These are phyloP conservation scores for Melanaphis sacchari DNA, from an alignment of 1,140 invertebrate species.

Conservation along the genomic window DNA sequence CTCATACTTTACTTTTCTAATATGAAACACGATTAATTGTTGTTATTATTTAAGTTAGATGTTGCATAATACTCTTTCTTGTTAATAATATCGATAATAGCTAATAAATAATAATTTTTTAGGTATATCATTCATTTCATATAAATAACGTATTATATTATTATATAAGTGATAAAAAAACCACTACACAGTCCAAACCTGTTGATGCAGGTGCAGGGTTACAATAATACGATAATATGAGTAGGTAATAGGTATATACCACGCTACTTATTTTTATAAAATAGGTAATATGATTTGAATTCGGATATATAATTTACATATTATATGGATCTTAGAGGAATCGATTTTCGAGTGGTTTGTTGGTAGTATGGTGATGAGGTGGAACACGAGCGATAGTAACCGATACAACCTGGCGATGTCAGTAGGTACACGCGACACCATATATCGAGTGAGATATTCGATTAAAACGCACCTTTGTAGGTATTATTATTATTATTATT, in stretches of 20 bases:
- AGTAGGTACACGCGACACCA: background rate
- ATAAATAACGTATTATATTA: background rate
- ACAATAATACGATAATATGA: background rate
- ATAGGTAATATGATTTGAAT: background rate
- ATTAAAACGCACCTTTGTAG: conserved; percentile 7
- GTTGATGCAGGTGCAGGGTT: background rate
- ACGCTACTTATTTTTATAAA: background rate
- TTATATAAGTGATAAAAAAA: background rate
- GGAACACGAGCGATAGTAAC: background rate
- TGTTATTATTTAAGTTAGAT: background rate
- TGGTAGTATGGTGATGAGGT: background rate
- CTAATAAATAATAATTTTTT: background rate
- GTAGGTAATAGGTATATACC: background rate
- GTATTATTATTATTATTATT: conserved; percentile 4
- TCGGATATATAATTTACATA: background rate
- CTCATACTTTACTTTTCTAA: background rate
- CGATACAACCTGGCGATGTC: background rate
- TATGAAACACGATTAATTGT: background rate
- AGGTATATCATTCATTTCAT: background rate
- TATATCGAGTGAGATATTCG: background rate
- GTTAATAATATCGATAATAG: background rate
- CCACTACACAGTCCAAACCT: background rate
- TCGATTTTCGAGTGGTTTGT: background rate
- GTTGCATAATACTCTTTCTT: background rate
- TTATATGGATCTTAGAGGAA: background rate